Conservation (phyloP, 2,888 invertebrate genomes). For the Drosophila koepferae region DNA sequence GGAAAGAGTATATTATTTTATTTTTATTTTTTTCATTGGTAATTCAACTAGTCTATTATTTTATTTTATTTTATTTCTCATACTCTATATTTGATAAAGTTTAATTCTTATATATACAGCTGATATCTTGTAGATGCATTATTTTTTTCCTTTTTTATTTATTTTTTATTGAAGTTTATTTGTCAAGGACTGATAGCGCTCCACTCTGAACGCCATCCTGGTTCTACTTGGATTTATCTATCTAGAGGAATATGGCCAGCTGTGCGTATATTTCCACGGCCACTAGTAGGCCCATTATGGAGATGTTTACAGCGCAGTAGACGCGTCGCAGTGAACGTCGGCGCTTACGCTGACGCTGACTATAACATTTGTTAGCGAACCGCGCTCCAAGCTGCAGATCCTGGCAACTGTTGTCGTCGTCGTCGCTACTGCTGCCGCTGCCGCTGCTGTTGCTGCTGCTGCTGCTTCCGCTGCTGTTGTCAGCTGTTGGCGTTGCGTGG, state of each 20-base stretch:
- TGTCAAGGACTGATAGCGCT: conserved; percentile 12
- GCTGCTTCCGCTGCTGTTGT: conserved; percentile 25
- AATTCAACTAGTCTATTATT: background rate
- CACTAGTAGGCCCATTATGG: conserved; percentile 83
- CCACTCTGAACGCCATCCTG: background rate
- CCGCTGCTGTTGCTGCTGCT: conserved; percentile 25
- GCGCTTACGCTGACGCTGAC: conserved; percentile 76
- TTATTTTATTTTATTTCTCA: background rate
- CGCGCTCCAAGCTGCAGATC: conserved; percentile 52
- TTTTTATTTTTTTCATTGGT: too few relatives aligned
- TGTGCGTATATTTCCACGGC: conserved; percentile 85
- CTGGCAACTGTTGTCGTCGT: conserved; percentile 37
- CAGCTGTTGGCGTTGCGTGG: conserved; percentile 18
- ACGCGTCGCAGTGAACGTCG: conserved; percentile 83
- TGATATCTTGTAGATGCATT: conserved; percentile 10
- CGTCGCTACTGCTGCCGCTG: conserved; percentile 27
- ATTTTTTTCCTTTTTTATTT: background rate
- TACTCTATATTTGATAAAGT: conserved; percentile 8
- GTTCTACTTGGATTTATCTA: background rate
- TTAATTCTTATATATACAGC: conserved; percentile 11
- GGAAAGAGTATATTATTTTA: too few relatives aligned
- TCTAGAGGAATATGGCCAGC: conserved; percentile 82
- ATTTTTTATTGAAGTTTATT: conserved; percentile 14
- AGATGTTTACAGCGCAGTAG: conserved; percentile 83
- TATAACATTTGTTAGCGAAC: conserved; percentile 76